Conservation (phyloP, 2,113 vertebrate genomes). For the Erpornis zantholeuca region DNA sequence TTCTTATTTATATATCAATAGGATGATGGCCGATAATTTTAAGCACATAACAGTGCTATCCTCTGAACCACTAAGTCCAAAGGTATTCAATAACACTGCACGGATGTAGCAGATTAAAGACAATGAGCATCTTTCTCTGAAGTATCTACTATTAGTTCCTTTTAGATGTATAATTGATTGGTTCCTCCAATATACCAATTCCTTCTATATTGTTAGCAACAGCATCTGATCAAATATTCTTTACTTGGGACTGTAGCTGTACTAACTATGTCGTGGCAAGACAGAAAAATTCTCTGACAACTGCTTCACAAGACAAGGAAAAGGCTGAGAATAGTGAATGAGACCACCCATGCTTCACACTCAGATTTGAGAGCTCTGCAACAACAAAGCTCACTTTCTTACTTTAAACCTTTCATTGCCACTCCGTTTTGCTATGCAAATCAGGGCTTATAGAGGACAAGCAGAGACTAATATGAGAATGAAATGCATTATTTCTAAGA, state of each 20-base stretch:
- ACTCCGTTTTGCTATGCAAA: constrained; percentile 59
- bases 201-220: neutral
- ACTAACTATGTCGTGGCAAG: neutral
- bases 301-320: neutral
- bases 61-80: neutral
- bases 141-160: neutral
- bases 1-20: neutral
- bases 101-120: neutral
- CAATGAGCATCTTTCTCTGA: neutral
- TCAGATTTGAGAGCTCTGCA: constrained; percentile 32
- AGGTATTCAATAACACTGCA: neutral
- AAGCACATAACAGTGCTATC: neutral
- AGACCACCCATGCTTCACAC: constrained; percentile 47
- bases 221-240: neutral
- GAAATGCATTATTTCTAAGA: neutral
- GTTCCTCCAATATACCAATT: neutral
- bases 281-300: constrained; percentile 24
- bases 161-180: neutral
- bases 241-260: neutral
- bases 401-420: constrained; percentile 28
- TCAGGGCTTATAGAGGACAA: constrained; percentile 11
- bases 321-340: constrained; percentile 30
- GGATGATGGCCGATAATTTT: neutral
- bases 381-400: constrained; percentile 53
- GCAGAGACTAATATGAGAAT: constrained; percentile 1